Percentiles rank a stretch among this genome's conserved stretches.
phyloP scores from a whole-genome alignment of 1,140 invertebrate species.

The Musca domestica region DNA sequence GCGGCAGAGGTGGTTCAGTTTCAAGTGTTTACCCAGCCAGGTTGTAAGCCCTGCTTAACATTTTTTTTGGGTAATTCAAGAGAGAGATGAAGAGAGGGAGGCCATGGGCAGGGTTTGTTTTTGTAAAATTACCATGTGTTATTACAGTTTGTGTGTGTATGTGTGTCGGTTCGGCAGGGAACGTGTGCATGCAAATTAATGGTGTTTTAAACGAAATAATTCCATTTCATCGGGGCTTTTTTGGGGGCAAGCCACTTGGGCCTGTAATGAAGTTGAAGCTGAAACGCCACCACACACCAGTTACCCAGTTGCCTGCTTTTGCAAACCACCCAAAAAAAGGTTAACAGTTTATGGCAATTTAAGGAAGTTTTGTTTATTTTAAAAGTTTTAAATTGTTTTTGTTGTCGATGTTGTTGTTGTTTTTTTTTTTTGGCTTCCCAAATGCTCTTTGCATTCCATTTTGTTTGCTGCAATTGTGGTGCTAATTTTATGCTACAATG shows the following conservation, averaged over 20 bases:
- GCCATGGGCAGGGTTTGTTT: neutral
- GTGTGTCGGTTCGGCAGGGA: too few relatives aligned
- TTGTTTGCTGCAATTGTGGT: neutral
- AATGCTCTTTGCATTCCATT: neutral
- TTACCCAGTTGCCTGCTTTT: neutral
- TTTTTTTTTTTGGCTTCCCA: neutral
- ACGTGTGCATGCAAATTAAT: constrained; percentile 14
- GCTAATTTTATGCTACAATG: neutral
- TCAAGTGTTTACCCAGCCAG: neutral
- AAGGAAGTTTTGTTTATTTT: constrained; percentile 15
- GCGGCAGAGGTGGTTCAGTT: neutral
- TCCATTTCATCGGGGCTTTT: neutral
- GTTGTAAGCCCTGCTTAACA: neutral
- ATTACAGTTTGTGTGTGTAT: too few relatives aligned
- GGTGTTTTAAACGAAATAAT: constrained; percentile 7
- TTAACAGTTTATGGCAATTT: constrained; percentile 18
- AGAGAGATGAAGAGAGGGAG: too few relatives aligned
- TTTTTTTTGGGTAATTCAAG: neutral
- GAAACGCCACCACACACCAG: neutral
- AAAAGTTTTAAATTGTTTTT: neutral
- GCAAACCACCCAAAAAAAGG: constrained; percentile 3
- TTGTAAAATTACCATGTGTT: neutral
- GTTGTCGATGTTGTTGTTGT: neutral
- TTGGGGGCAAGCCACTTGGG: too few relatives aligned
- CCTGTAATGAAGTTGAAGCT: too few relatives aligned